Conservation (phyloP, 2,113 vertebrate species). For the Aix galericulata region DNA sequence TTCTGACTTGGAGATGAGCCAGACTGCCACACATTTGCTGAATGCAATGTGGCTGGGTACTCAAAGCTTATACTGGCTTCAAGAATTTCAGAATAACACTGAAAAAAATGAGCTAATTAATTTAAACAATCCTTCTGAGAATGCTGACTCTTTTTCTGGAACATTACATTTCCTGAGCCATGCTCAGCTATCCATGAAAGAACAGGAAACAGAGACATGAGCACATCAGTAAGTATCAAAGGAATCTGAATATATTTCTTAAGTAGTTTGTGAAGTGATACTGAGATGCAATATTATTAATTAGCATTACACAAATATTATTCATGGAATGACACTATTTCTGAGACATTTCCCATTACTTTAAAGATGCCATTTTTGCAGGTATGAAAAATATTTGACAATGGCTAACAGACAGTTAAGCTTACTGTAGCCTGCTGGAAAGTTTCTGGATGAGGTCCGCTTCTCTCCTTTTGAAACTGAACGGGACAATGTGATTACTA, state of each 20-base stretch:
- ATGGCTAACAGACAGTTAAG: conserved; percentile 62
- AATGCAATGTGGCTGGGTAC: not conserved
- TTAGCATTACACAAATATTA: conserved; percentile 2
- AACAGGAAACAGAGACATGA: not conserved
- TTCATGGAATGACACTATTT: conserved; percentile 28
- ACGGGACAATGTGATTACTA: conserved; percentile 59
- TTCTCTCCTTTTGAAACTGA: conserved; percentile 69
- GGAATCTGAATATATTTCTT: not conserved
- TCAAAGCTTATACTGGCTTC: not conserved
- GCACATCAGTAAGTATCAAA: not conserved
- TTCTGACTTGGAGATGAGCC: not conserved
- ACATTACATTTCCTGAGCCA: not conserved
- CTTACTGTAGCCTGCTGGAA: conserved; percentile 63
- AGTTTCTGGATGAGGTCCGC: conserved; percentile 61
- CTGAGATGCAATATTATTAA: not conserved
- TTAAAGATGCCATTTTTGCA: conserved; percentile 33
- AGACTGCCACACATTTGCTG: not conserved
- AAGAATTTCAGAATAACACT: not conserved
- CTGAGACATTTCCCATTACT: conserved; percentile 6
- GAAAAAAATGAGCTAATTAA: not conserved
- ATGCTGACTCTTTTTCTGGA: not conserved
- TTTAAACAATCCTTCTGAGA: not conserved
- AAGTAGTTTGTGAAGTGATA: not conserved
- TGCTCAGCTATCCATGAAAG: not conserved
- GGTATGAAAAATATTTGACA: conserved; percentile 35